Conservation (phyloP, 2,888 invertebrate genomes). For the Tipula helvola region DNA sequence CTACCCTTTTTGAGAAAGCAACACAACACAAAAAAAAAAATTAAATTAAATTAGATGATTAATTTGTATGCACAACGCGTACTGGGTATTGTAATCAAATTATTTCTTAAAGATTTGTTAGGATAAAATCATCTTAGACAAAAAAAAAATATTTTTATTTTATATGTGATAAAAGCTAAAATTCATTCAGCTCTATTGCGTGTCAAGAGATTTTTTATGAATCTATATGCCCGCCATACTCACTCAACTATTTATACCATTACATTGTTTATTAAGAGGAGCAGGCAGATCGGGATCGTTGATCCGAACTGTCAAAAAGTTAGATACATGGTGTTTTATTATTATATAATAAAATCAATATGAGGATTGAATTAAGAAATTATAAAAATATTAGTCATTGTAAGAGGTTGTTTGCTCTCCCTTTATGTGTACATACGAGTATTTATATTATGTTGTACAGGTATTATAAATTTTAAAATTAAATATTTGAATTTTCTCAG, state of each 20-base stretch:
- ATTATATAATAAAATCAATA: neutral
- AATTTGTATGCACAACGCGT: neutral
- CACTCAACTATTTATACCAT: neutral
- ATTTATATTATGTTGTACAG: neutral
- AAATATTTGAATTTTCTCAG: constrained; percentile 4
- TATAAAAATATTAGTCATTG: neutral
- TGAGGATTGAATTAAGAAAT: neutral
- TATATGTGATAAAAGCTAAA: neutral
- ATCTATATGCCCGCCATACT: neutral
- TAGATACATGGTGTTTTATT: neutral
- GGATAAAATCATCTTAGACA: neutral
- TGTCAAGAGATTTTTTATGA: neutral
- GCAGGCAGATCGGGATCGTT: neutral
- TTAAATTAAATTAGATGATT: constrained; percentile 4
- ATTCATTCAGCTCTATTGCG: neutral
- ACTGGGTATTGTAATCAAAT: neutral
- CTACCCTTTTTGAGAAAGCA: neutral
- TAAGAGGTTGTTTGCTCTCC: neutral
- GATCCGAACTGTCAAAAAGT: neutral
- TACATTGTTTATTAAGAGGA: neutral
- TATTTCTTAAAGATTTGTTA: neutral
- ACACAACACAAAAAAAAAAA: neutral
- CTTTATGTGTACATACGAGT: neutral
- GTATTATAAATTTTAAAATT: constrained; percentile 4
- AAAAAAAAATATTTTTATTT: neutral